These are phyloP conservation scores for Apocrypta bakeri DNA, from an alignment of 1,140 invertebrate species.

Conservation along the genomic window DNA sequence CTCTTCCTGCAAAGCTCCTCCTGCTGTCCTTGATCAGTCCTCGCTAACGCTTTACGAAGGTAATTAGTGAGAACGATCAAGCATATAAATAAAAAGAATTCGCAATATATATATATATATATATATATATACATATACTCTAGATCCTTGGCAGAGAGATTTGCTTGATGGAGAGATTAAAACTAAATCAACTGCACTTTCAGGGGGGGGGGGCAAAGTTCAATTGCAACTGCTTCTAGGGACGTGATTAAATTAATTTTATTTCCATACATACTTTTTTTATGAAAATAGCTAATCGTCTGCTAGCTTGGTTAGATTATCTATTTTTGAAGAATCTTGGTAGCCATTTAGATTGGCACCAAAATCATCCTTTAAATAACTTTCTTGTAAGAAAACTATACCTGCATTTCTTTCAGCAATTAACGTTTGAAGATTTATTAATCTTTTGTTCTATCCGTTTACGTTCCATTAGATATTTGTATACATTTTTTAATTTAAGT, in stretches of 20 bases:
- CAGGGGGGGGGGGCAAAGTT: not conserved
- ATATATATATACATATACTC: no score
- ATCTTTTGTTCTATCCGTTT: not conserved
- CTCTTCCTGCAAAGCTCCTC: no score
- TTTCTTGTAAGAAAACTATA: conserved; percentile 8
- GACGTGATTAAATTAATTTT: not conserved
- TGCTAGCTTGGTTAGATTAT: not conserved
- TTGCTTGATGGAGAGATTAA: not conserved
- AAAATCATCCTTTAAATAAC: not conserved
- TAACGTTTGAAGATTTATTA: not conserved
- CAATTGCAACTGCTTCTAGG: not conserved
- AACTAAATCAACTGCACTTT: not conserved
- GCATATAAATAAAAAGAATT: no score
- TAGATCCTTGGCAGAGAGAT: not conserved
- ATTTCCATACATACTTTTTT: not conserved
- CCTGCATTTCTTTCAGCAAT: not conserved
- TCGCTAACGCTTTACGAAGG: no score
- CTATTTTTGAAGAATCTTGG: not conserved
- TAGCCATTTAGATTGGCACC: not conserved
- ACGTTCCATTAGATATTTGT: conserved; percentile 4
- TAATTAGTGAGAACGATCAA: no score
- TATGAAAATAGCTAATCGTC: not conserved
- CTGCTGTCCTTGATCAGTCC: no score
- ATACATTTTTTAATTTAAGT: not conserved
- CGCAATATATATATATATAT: no score